Conservation (phyloP, 1,140 invertebrate genomes). For the Gerris buenoi region DNA sequence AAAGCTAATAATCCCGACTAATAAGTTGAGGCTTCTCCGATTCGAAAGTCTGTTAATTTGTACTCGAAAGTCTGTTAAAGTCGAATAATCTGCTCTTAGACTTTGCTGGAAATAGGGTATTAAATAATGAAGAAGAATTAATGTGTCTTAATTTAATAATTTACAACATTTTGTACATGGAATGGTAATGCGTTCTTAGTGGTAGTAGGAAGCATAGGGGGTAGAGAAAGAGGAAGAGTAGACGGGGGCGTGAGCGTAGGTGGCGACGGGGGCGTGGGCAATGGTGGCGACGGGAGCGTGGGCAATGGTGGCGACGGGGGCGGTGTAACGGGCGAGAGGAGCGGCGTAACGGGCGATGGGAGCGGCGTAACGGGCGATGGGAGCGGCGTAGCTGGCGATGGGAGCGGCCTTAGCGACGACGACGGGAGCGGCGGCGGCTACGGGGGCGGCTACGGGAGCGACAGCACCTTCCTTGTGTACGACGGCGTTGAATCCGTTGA, state of each 20-base stretch:
- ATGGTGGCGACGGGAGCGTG: constrained; percentile 11
- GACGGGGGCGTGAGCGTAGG: constrained; percentile 30
- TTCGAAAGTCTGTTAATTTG: no score
- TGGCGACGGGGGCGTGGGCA: constrained; percentile 29
- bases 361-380: constrained; percentile 3
- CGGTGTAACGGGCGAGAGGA: constrained; percentile 2
- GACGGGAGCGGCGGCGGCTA: constrained; percentile 6
- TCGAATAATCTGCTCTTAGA: no score
- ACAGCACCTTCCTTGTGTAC: constrained; percentile 30
- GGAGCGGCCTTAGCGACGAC: constrained; percentile 4
- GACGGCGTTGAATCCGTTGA: constrained; percentile 41
- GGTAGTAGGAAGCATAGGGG: constrained; percentile 3
- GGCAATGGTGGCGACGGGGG: constrained; percentile 8
- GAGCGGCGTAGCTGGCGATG: constrained; percentile 1
- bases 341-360: constrained; percentile 7
- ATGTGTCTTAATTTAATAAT: neutral
- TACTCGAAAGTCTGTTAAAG: no score
- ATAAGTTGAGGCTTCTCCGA: no score
- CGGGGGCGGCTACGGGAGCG: constrained; percentile 6
- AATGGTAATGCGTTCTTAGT: neutral
- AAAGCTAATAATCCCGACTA: no score
- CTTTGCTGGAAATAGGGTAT: no score
- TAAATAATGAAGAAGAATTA: no score
- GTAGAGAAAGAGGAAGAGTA: neutral
- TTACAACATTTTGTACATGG: neutral